These are phyloP conservation scores for Paracentrotus lividus DNA, from an alignment of 53 echinoderm and acorn worm genomes.

Conservation along the genomic window DNA sequence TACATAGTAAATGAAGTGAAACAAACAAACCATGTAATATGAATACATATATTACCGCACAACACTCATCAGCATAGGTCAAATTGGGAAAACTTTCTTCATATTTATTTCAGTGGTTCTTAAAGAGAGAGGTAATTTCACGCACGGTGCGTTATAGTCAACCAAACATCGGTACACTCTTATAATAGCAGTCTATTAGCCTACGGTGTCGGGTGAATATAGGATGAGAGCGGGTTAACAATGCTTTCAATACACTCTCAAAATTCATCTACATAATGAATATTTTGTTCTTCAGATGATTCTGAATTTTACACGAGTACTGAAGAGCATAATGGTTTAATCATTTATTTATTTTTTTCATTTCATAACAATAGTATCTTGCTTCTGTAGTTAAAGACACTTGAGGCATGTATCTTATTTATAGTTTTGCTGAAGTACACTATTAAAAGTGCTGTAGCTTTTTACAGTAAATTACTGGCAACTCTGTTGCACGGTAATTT, in stretches of 20 bases:
- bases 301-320: neutral
- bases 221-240: neutral
- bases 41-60: slow-evolving; percentile 18
- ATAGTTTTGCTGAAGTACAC: too few species aligned
- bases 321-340: neutral
- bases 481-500: too few species aligned
- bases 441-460: too few species aligned
- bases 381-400: too few species aligned
- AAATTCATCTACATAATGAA: slow-evolving; percentile 42
- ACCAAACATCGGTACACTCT: neutral
- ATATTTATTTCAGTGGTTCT: neutral
- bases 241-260: slow-evolving; percentile 1
- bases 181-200: neutral
- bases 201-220: neutral
- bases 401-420: too few species aligned
- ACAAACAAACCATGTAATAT: slow-evolving; percentile 43
- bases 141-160: neutral
- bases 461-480: too few species aligned
- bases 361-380: too few species aligned
- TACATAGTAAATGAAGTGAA: slow-evolving; percentile 54
- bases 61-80: neutral
- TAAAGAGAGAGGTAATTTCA: neutral
- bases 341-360: too few species aligned
- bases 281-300: neutral
- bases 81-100: slow-evolving; percentile 3